Evolutionary conservation across 2,797 vertebrate genomes (phyloP).

Genomic region (Pangasius mekongensis): DNA sequence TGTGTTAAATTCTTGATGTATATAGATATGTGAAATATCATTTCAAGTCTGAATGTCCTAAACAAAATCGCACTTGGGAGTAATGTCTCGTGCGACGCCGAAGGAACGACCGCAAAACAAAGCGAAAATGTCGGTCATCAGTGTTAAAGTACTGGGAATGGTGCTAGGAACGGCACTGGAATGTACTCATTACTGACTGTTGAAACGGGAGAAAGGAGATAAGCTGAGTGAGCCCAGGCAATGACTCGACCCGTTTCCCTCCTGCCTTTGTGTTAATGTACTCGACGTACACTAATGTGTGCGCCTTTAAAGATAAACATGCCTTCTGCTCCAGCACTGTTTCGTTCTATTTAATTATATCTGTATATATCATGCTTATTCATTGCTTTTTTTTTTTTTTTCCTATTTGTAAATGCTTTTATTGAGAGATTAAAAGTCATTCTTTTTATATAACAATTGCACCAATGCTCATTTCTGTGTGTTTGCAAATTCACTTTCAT

Average conservation of each 20-base stretch:
- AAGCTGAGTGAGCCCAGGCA: not conserved
- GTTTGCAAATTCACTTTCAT: not conserved
- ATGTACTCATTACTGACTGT: not conserved
- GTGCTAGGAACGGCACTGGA: not conserved
- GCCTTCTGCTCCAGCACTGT: not conserved
- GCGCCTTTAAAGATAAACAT: not conserved
- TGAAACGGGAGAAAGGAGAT: not conserved
- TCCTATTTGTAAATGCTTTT: conserved; percentile 4
- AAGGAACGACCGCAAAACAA: not conserved
- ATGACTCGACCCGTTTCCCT: not conserved
- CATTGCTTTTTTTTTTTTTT: not conserved
- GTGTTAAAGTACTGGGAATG: not conserved
- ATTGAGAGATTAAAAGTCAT: not conserved
- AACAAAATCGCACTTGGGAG: conserved; percentile 27
- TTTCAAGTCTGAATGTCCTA: conserved; percentile 47
- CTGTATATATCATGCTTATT: not conserved
- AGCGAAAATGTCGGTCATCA: not conserved
- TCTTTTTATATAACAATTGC: conserved; percentile 22
- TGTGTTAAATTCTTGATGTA: conserved; percentile 37
- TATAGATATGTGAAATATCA: conserved; percentile 51
- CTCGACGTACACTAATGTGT: not conserved
- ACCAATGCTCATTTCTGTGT: conserved; percentile 13
- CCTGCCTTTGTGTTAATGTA: not conserved
- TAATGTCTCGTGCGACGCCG: not conserved
- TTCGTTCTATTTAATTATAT: not conserved